Evolutionary conservation across 2,888 invertebrate species (phyloP), one percentile per base, ranked within the genome.

Genomic region (Athalia cordata): DNA sequence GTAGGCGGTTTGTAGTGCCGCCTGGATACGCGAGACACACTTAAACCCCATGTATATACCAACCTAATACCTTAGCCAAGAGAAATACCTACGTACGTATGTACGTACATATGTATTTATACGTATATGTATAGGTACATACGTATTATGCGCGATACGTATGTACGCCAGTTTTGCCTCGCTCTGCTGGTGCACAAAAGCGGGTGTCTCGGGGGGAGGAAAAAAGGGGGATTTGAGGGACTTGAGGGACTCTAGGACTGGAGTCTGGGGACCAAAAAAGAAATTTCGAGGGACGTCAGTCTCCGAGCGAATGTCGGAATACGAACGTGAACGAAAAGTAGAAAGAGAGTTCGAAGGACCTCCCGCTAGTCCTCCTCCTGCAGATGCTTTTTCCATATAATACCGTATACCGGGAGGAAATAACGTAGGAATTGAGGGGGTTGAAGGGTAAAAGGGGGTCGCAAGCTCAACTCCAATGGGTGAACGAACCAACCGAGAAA

Each of bases 251-350:
- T 79, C 77, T 29, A 78, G 80, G 80, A 80, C 80, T 57, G 62
- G 81, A 79, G 80, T 80, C 80, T 79, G 80, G 81, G 79, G 79
- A 82, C 79, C 75, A 77, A 80, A 83, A 83, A 49, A 5, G 62
- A 72, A 83, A 86, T 86, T 86, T 87, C 86, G 87, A 57, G 62
- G 86, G 83, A 87, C 86, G 87, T 86, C 86, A 87, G 87, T 86
- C 84, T 86, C 85, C 83, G 84, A 81, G 82, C 85, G 82, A 84
- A 84, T 86, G 85, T 83, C 83, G 85, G 47, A 86, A 85, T 72
- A 75, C 62, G 75, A 62, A 64, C 49, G 29, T 29, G 50, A 50
- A 75, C 29, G 87, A 85, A 84, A 85, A 29, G 29, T 29, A 29
- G 86, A 84, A 86, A 86, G 85, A 85, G 84, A 82, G 29, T 29